These are phyloP conservation scores for Dicentrarchus labrax DNA, from an alignment of 2,113 vertebrate genomes.

Conservation along the genomic window DNA sequence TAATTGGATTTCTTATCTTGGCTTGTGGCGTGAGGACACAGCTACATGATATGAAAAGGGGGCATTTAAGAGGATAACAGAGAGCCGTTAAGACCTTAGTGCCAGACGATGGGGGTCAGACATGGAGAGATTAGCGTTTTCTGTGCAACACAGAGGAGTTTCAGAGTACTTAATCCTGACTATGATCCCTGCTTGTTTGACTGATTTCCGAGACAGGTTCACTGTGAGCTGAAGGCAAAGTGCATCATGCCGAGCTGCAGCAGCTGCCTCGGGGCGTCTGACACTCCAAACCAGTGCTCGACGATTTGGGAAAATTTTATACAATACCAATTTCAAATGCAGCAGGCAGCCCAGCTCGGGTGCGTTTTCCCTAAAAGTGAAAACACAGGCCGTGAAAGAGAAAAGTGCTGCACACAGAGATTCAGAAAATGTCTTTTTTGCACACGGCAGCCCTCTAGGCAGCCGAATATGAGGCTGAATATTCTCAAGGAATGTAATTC, in stretches of 20 bases:
- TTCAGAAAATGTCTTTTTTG: constrained; percentile 9
- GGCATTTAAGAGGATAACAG: constrained; percentile 65
- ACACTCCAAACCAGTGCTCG: not conserved
- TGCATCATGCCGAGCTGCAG: constrained; percentile 25
- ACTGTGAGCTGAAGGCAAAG: constrained; percentile 37
- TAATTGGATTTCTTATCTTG: constrained; percentile 66
- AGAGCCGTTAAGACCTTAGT: constrained; percentile 52
- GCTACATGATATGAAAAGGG: constrained; percentile 40
- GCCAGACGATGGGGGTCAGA: constrained; percentile 40
- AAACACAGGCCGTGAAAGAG: not conserved
- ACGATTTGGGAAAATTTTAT: not conserved
- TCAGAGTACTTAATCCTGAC: constrained; percentile 51
- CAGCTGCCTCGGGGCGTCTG: constrained; percentile 19
- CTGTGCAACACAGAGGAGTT: constrained; percentile 39
- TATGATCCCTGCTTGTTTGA: constrained; percentile 48
- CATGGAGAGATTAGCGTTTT: constrained; percentile 58
- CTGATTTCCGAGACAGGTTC: constrained; percentile 28
- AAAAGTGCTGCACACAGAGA: constrained; percentile 10
- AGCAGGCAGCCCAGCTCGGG: not conserved
- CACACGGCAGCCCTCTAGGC: not conserved
- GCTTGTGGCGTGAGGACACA: constrained; percentile 31
- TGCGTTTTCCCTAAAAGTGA: not conserved
- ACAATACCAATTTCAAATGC: constrained; percentile 9
- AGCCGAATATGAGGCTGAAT: constrained; percentile 12
- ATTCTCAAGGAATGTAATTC: constrained; percentile 35